A percentile compares a stretch with the other conserved stretches of the same genome.
phyloP scores from a whole-genome alignment of 2,113 vertebrate species.

The Hemichromis elongatus region DNA sequence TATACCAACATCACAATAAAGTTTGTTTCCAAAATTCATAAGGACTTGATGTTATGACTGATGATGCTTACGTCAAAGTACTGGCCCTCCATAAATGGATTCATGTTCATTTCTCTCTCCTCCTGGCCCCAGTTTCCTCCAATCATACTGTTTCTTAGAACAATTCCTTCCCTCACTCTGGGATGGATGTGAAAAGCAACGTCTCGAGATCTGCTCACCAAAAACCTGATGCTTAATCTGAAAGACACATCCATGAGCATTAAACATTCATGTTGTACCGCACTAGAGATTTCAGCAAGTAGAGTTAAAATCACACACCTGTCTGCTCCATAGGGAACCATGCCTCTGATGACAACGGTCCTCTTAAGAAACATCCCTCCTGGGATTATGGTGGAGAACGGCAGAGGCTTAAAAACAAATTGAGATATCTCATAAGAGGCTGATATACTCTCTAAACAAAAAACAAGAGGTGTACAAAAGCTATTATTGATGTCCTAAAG shows the following conservation, averaged over 20 bases:
- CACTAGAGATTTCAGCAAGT: background rate
- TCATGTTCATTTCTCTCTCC: conserved; percentile 62
- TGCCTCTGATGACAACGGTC: conserved; percentile 80
- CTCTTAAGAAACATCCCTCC: conserved; percentile 75
- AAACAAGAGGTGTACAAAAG: background rate
- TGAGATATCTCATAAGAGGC: background rate
- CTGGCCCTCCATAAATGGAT: conserved; percentile 77
- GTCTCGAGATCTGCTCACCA: conserved; percentile 49
- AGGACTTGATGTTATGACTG: background rate
- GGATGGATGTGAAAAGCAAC: conserved; percentile 78
- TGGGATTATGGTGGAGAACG: conserved; percentile 62
- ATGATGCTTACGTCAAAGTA: conserved; percentile 80
- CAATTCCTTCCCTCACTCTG: conserved; percentile 23
- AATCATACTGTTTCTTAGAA: conserved; percentile 76
- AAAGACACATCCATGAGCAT: background rate
- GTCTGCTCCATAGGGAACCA: conserved; percentile 57
- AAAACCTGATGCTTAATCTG: conserved; percentile 76
- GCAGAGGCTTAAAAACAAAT: conserved; percentile 61
- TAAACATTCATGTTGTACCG: background rate
- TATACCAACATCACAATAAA: background rate
- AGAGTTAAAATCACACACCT: conserved; percentile 52
- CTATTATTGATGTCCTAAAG: background rate
- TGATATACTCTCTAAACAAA: no score
- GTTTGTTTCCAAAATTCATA: background rate
- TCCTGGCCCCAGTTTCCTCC: conserved; percentile 73